phyloP scores from a whole-genome alignment of 2,797 vertebrate genomes.

The Fringilla coelebs region DNA sequence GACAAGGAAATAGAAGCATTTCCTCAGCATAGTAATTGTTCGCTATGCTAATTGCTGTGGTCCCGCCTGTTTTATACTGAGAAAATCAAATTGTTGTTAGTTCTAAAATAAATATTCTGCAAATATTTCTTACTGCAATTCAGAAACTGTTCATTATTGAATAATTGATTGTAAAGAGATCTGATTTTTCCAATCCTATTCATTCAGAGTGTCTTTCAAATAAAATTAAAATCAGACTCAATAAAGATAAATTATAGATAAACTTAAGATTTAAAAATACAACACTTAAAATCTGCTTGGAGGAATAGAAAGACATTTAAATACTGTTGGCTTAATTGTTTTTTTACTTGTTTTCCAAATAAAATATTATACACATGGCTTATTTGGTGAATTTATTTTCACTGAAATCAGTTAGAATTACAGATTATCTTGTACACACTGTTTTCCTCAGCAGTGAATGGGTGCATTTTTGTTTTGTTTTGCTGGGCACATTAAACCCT shows the following conservation, averaged over 20 bases:
- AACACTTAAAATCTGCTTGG: not conserved
- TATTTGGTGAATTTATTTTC: not conserved
- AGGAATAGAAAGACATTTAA: not conserved
- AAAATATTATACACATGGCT: not conserved
- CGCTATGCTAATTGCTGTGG: not conserved
- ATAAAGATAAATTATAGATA: not conserved
- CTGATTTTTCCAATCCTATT: not conserved
- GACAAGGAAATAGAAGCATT: not conserved
- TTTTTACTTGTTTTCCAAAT: conserved; percentile 7
- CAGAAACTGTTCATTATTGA: not conserved
- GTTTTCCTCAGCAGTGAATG: not conserved
- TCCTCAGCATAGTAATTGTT: not conserved
- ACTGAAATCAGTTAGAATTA: not conserved
- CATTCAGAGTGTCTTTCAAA: not conserved
- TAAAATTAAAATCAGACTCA: not conserved
- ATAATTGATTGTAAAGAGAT: not conserved
- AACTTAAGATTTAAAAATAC: not conserved
- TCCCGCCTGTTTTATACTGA: not conserved
- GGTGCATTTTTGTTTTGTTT: not conserved
- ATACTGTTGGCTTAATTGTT: not conserved
- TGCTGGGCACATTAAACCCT: not conserved
- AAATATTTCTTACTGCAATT: not conserved
- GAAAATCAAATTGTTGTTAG: not conserved
- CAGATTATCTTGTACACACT: not conserved
- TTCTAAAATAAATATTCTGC: not conserved